Base-by-base conservation (phyloP, 2,888 invertebrate species). In the Harpalus rubripes region DNA sequence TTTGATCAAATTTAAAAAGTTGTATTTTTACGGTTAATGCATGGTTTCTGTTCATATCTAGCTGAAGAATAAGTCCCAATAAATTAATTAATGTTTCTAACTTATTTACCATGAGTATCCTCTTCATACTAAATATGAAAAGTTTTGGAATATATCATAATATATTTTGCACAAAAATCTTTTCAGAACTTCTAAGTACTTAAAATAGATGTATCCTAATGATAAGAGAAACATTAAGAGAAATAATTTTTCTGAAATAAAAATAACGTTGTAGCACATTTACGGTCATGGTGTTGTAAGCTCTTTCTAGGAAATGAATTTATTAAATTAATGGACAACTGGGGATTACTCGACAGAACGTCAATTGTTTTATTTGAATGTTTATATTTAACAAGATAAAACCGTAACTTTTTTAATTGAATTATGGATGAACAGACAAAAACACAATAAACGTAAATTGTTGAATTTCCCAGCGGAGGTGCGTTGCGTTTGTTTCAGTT, bases 351-450 rank as follows among this genome's bases (percentile, higher is more conserved):
- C 22, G 32, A 26, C 72, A 32, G 44, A 16, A 26, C 81, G 81
- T 68, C 68, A 68, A 81, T 56, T 72, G 56, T 81, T 81, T 81
- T 81, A 81, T 81, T 81, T 72, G 16, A 81, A 56, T 81, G 81
- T 81, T 81, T 81, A 81, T 81, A 68, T 81, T 81, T 56, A 81
- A 68, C 68, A 61, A 68, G 81, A 68, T 81, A 81, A 81, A 81
- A 81, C 81, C 39, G 32, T 44, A 52, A 81, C 68, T 56, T 81
- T 72, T 81, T 81, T 68, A 81, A 81, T 81, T 81, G 81, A 81
- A 81, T 68, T 81, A 81, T 81, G 81, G 81, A 81, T 81, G 81
- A 81, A 61, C 80, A 61, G 61, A 58, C 58, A 80, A 61, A 80
- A 80, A 80, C 80, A 61, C 78, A 80, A 80, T 80, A 80, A 80